Conservation (phyloP, 2,113 vertebrate genomes). For the Prionailurus bengalensis region DNA sequence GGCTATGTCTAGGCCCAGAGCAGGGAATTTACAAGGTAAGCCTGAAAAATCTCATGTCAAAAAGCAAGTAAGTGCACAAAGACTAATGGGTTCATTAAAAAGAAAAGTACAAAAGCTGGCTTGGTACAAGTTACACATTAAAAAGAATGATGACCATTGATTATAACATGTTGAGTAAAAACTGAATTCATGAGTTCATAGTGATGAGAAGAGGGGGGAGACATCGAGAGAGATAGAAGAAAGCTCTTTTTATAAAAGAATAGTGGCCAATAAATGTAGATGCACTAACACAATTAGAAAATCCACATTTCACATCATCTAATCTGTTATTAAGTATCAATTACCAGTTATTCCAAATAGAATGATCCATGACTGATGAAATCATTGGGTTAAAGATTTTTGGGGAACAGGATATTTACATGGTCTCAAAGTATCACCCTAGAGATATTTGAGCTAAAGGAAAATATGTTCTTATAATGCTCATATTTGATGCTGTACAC, state of each 20-base stretch:
- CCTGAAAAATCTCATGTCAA: slow-evolving; percentile 47
- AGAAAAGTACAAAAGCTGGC: slow-evolving; percentile 38
- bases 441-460: neutral
- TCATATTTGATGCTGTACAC: neutral
- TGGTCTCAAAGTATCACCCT: neutral
- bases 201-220: neutral
- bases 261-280: neutral
- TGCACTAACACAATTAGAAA: neutral
- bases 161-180: slow-evolving; percentile 30
- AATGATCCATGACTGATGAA: neutral
- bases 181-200: slow-evolving; percentile 28
- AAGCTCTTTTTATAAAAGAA: slow-evolving; percentile 8
- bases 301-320: neutral
- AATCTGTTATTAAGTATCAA: neutral
- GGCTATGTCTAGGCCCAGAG: neutral
- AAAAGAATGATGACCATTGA: slow-evolving; percentile 42
- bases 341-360: neutral
- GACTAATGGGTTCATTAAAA: slow-evolving; percentile 44
- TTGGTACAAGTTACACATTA: slow-evolving; percentile 32
- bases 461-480: neutral
- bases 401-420: neutral
- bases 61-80: slow-evolving; percentile 37
- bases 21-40: slow-evolving; percentile 17
- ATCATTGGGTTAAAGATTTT: neutral
- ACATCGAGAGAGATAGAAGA: neutral